Evolutionary conservation across 2,888 invertebrate genomes (phyloP), one percentile per base, ranked within the genome.

Genomic region (Agrotis segetum): DNA sequence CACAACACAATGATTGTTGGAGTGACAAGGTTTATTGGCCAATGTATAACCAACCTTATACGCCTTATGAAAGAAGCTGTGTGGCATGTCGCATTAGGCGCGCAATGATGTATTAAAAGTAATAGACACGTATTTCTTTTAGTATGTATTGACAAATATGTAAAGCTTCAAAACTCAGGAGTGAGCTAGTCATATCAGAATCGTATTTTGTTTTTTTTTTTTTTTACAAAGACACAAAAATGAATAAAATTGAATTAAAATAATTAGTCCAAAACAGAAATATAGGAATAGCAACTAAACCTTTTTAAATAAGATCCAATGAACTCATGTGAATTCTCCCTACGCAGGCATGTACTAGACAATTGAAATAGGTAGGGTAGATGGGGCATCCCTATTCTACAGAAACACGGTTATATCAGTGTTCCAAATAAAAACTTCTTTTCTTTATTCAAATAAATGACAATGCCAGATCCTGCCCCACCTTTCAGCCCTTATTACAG

Each of bases 281-380:
- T 40, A 16, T 34, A n/a, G 5, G 5, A 40, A 47, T 13, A 19
- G 7, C 14, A 34, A 60, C 13, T 59, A 50, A 40, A 19, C 4
- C 19, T 13, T 34, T 19, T n/a, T 17, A 21, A 53, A 24, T 53
- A 53, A 59, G 9, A 60, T 1, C 29, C 40, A 6, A n/a, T 24
- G 50, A 66, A 55, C 44, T 24, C 52, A 34, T 58, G 63, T 66
- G 58, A 64, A 65, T 55, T 62, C 55, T 49, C 40, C 49, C 62
- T 58, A 53, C 16, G 21, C 21, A 66, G 47, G 55, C 66, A 55
- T 13, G 44, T 68, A 74, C 67, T 75, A 60, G 65, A 46, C 67
- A 53, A 56, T 69, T 40, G 59, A 56, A 61, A 55, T 59, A 24
- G 60, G 46, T 59, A 24, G 60, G 46, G 16, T 14, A 50, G 60